A percentile compares a stretch with the other conserved stretches of the same genome.
phyloP scores from a whole-genome alignment of 1,140 invertebrate genomes.

The Eufriesea mexicana region DNA sequence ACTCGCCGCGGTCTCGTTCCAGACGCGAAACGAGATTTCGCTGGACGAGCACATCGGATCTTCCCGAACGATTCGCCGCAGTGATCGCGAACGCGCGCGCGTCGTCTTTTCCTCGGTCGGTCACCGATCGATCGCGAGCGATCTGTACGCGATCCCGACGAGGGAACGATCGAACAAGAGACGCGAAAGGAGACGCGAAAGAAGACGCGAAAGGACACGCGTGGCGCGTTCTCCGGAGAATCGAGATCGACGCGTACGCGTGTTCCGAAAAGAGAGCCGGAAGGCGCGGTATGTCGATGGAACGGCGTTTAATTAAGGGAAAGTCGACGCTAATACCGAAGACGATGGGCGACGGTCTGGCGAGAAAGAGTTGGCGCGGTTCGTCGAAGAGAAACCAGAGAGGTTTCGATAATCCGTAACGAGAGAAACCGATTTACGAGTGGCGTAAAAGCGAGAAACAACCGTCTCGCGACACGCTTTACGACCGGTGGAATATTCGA shows the following conservation, averaged over 20 bases:
- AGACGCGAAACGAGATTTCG: neutral
- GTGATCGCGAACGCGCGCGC: neutral
- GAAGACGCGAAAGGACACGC: no score
- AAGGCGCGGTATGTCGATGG: neutral
- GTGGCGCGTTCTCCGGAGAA: neutral
- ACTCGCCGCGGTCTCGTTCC: neutral
- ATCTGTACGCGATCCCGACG: neutral
- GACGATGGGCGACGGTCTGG: neutral
- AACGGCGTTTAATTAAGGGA: slow-evolving; percentile 47
- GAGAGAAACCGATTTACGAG: slow-evolving; percentile 58
- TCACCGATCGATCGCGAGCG: neutral
- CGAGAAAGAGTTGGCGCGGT: neutral
- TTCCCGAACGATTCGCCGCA: neutral
- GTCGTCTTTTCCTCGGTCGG: slow-evolving; percentile 8
- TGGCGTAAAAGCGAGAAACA: slow-evolving; percentile 57
- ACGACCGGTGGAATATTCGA: slow-evolving; percentile 57
- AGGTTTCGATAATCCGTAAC: slow-evolving; percentile 49
- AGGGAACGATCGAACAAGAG: neutral
- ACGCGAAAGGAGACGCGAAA: neutral
- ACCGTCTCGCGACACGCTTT: slow-evolving; percentile 42
- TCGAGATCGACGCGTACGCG: neutral
- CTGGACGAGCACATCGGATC: neutral
- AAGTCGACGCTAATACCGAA: slow-evolving; percentile 59
- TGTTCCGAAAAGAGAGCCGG: neutral
- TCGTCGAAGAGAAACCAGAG: neutral